A percentile compares a stretch with the other conserved stretches of the same genome.
These are phyloP conservation scores for Phodopus roborovskii DNA, from an alignment of 2,113 vertebrate genomes.

Conservation along the genomic window DNA sequence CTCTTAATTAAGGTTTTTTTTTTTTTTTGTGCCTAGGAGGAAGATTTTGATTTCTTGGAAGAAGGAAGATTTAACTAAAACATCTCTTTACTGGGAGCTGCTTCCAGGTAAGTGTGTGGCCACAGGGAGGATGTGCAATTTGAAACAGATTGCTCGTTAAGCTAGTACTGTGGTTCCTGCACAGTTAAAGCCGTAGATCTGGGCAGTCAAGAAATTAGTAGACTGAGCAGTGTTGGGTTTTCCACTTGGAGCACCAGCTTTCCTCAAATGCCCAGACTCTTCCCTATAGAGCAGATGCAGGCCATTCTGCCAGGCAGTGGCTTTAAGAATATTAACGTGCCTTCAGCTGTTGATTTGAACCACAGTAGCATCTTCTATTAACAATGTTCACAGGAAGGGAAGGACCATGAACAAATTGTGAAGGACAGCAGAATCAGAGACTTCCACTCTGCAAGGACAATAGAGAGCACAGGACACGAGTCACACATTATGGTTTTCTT, in stretches of 20 bases:
- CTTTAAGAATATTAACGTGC: background rate
- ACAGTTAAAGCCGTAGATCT: background rate
- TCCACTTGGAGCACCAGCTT: background rate
- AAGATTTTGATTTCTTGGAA: background rate
- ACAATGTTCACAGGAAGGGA: background rate
- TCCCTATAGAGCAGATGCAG: background rate
- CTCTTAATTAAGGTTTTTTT: background rate
- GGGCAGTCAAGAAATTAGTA: background rate
- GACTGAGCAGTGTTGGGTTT: background rate
- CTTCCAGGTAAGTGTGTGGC: background rate
- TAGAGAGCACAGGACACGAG: background rate
- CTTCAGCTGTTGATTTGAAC: background rate
- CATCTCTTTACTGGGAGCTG: background rate
- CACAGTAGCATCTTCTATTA: background rate
- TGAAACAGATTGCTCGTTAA: background rate
- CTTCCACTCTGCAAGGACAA: background rate
- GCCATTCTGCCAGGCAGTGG: background rate
- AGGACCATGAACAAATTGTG: background rate
- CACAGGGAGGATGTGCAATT: fast-evolving
- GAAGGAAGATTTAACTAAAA: background rate
- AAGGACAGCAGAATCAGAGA: background rate
- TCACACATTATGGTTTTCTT: background rate
- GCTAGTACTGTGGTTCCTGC: background rate
- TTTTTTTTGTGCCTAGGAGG: background rate
- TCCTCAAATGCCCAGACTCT: background rate